Percentiles rank a stretch among this genome's conserved stretches.
phyloP scores from a whole-genome alignment of 2,888 invertebrate genomes.

The Apamea anceps region DNA sequence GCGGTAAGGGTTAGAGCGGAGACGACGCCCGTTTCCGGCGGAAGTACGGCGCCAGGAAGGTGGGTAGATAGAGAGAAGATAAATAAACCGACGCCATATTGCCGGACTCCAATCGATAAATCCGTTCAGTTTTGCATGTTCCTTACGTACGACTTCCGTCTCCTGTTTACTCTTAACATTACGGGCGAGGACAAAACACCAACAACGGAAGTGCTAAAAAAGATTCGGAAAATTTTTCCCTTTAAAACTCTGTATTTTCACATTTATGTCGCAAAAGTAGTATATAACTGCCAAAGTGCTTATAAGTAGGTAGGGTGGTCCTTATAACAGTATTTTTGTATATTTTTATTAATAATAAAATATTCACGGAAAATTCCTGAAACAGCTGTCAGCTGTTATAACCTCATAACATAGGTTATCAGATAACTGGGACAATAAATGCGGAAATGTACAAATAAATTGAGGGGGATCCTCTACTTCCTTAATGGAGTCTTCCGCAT shows the following conservation, averaged over 20 bases:
- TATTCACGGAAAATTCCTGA: slow-evolving; percentile 16
- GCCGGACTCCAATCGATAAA: slow-evolving; percentile 88
- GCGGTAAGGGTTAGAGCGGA: slow-evolving; percentile 89
- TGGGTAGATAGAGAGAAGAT: slow-evolving; percentile 83
- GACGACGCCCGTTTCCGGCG: slow-evolving; percentile 89
- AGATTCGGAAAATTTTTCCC: slow-evolving; percentile 26
- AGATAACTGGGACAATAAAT: slow-evolving; percentile 20
- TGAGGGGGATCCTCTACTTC: slow-evolving; percentile 40
- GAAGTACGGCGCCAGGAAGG: slow-evolving; percentile 89
- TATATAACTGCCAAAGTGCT: neutral
- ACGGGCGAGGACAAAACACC: slow-evolving; percentile 32
- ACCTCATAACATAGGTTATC: slow-evolving; percentile 11
- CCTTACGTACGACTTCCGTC: slow-evolving; percentile 86
- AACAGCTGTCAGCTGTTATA: slow-evolving; percentile 4
- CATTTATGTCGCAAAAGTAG: neutral
- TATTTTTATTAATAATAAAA: neutral
- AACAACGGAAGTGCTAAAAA: slow-evolving; percentile 31
- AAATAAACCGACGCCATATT: slow-evolving; percentile 88
- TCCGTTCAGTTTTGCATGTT: slow-evolving; percentile 88
- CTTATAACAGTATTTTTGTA: neutral
- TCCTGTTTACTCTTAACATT: slow-evolving; percentile 83
- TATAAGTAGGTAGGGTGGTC: neutral
- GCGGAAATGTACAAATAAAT: slow-evolving; percentile 42
- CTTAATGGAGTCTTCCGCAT: slow-evolving; percentile 47
- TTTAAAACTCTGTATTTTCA: slow-evolving; percentile 10